Evolutionary conservation across 2,888 invertebrate species (phyloP).

Genomic region (Mythimna impura): DNA sequence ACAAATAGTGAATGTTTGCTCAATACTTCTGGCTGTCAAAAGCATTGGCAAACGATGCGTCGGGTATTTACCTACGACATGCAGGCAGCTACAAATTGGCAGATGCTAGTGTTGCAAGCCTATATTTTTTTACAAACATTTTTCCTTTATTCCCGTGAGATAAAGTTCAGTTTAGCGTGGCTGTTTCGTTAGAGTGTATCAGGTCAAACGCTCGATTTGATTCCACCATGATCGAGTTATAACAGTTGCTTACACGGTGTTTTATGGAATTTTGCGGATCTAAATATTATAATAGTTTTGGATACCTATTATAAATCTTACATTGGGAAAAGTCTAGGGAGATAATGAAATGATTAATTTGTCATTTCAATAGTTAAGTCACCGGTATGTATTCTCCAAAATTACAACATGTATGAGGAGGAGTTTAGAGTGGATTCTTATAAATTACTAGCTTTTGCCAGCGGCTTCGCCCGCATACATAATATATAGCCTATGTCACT

Average conservation of each 20-base stretch:
- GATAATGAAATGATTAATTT: too few species aligned
- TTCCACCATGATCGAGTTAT: slow-evolving; percentile 75
- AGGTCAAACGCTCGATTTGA: slow-evolving; percentile 76
- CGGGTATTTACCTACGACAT: slow-evolving; percentile 81
- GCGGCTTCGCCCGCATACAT: too few species aligned
- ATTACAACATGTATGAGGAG: neutral
- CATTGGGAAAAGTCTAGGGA: too few species aligned
- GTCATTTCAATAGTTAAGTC: neutral
- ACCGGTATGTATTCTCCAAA: neutral
- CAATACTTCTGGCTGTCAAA: slow-evolving; percentile 83
- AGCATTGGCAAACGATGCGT: slow-evolving; percentile 83
- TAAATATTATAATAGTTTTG: slow-evolving; percentile 1
- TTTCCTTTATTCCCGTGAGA: slow-evolving; percentile 30
- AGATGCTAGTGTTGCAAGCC: slow-evolving; percentile 69
- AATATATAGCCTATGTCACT: too few species aligned
- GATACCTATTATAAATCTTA: too few species aligned
- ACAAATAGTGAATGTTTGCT: slow-evolving; percentile 81
- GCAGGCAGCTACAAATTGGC: slow-evolving; percentile 80
- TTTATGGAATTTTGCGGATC: slow-evolving; percentile 44
- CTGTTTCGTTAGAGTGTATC: slow-evolving; percentile 39
- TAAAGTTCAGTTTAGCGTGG: slow-evolving; percentile 59
- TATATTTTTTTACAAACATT: slow-evolving; percentile 38
- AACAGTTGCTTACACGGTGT: slow-evolving; percentile 64
- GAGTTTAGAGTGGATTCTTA: neutral
- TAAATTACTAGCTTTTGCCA: too few species aligned